phyloP scores from a whole-genome alignment of 1,140 invertebrate species.

The Marisa cornuarietis region DNA sequence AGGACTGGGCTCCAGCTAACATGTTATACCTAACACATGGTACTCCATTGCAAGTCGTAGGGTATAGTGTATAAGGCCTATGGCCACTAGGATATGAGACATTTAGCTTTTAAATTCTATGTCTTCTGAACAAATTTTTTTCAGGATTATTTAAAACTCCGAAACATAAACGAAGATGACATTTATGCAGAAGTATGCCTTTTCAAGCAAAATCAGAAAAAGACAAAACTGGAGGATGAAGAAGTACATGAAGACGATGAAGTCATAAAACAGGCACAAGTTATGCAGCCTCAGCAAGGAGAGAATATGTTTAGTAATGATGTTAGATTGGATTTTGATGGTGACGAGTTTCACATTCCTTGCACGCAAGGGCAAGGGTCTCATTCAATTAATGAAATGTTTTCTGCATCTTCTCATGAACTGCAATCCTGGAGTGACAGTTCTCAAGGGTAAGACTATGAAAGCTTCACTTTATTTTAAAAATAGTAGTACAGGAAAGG shows the following conservation, averaged over 20 bases:
- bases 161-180: slow-evolving; percentile 56
- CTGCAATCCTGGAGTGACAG: too few species aligned
- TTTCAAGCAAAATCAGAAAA: slow-evolving; percentile 59
- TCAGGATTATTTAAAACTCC: slow-evolving; percentile 59
- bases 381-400: neutral
- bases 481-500: too few species aligned
- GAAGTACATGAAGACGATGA: slow-evolving; percentile 59
- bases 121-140: neutral
- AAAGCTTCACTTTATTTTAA: too few species aligned
- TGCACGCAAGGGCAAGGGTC: slow-evolving; percentile 35
- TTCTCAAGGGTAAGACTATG: too few species aligned
- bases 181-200: slow-evolving; percentile 61
- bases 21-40: too few species aligned
- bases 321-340: slow-evolving; percentile 35
- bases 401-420: neutral
- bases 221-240: slow-evolving; percentile 52
- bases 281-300: slow-evolving; percentile 37
- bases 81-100: too few species aligned
- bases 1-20: too few species aligned
- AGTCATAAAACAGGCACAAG: slow-evolving; percentile 48
- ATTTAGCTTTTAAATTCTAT: too few species aligned
- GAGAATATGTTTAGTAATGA: slow-evolving; percentile 32
- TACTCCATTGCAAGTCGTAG: too few species aligned
- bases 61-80: too few species aligned
- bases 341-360: slow-evolving; percentile 29